These are phyloP conservation scores for Scaptomyza pallida DNA, from an alignment of 1,140 invertebrate genomes.

Conservation along the genomic window DNA sequence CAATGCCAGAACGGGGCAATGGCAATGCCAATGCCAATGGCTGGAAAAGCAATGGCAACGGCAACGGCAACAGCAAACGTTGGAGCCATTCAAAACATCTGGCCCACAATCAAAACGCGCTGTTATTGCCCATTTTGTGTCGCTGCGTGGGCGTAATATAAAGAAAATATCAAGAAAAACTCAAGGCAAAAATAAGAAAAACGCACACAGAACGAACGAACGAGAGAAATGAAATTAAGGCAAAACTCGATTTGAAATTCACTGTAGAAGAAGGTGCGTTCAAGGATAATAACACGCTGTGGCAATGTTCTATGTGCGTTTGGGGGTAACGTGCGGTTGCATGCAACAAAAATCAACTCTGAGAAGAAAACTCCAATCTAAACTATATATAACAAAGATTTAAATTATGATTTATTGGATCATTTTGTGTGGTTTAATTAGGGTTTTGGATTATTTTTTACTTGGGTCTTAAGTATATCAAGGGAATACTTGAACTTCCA, in stretches of 20 bases:
- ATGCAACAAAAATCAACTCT: no score
- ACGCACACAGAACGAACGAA: not conserved
- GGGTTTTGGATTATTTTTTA: no score
- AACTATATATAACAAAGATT: no score
- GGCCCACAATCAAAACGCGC: constrained; percentile 64
- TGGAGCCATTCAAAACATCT: constrained; percentile 62
- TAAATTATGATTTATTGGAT: no score
- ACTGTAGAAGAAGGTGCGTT: constrained; percentile 17
- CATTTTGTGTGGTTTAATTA: no score
- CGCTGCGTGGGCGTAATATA: constrained; percentile 57
- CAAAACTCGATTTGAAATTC: constrained; percentile 54
- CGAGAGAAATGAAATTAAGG: constrained; percentile 38
- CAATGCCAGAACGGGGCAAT: no score
- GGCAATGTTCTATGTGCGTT: no score
- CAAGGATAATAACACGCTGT: not conserved
- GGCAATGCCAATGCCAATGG: no score
- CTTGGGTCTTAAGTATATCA: no score
- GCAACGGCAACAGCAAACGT: constrained; percentile 42
- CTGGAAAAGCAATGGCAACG: constrained; percentile 20
- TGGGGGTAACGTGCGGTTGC: no score
- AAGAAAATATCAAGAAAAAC: constrained; percentile 14
- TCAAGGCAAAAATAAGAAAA: not conserved
- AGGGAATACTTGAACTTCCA: no score
- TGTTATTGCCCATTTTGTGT: constrained; percentile 62
- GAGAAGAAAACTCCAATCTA: no score